Percentiles rank a stretch among this genome's conserved stretches.
Evolutionary conservation across 2,797 vertebrate species (phyloP).

Genomic region (Emydoidea blandingii): DNA sequence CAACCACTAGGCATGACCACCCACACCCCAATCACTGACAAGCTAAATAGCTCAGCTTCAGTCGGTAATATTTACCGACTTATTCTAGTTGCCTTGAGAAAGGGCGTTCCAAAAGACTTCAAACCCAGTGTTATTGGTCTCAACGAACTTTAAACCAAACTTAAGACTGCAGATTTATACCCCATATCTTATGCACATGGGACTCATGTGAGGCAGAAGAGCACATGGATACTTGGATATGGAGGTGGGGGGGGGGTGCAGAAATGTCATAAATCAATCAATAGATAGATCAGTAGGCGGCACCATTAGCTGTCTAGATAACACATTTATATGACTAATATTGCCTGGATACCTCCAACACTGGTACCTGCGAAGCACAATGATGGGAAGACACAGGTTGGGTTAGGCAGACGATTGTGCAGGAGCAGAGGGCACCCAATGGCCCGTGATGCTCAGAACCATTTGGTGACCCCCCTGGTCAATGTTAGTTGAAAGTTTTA

Average conservation of each 20-base stretch:
- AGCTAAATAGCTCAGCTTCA: conserved; percentile 7
- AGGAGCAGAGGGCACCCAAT: background rate
- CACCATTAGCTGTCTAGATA: fast-evolving
- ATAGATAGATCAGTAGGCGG: background rate
- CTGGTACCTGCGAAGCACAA: background rate
- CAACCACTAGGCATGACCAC: background rate
- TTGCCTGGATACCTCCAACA: background rate
- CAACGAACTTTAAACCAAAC: background rate
- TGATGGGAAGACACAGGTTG: background rate
- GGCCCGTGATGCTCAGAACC: background rate
- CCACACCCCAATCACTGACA: background rate
- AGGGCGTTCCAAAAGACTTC: conserved; percentile 19
- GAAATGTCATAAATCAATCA: background rate
- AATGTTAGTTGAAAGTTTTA: background rate
- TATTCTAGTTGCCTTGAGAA: conserved; percentile 9
- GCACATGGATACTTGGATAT: background rate
- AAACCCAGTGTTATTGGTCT: background rate
- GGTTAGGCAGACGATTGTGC: background rate
- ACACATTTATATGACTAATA: background rate
- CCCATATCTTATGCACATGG: background rate
- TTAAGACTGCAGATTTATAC: background rate
- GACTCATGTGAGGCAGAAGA: background rate
- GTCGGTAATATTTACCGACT: conserved; percentile 14
- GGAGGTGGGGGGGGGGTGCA: background rate
- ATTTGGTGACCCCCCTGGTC: too few species aligned